phyloP scores from a whole-genome alignment of 2,888 invertebrate genomes.

The Eupithecia exiguata region DNA sequence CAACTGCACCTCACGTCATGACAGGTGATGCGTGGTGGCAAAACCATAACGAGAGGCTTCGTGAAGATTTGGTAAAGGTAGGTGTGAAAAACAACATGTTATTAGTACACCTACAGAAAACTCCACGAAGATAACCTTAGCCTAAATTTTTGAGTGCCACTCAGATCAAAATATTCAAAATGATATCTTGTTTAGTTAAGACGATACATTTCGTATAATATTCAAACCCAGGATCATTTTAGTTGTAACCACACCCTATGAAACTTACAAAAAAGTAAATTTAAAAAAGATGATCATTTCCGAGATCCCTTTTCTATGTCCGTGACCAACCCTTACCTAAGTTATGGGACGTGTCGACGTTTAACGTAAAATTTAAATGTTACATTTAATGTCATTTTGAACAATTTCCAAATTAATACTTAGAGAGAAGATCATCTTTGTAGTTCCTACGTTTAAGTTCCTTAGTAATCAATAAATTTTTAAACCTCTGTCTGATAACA shows the following conservation, averaged over 20 bases:
- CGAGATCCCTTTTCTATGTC: no score
- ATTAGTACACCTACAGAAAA: not conserved
- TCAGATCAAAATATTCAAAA: not conserved
- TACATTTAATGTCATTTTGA: not conserved
- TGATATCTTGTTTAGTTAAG: not conserved
- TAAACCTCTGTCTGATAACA: not conserved
- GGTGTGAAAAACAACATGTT: conserved; percentile 5
- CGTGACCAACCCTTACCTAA: no score
- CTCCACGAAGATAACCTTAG: not conserved
- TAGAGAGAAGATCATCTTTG: not conserved
- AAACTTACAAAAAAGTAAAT: no score
- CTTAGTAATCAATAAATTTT: not conserved
- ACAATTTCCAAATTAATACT: not conserved
- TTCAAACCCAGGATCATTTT: no score
- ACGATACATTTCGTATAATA: no score
- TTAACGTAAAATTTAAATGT: no score
- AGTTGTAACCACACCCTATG: no score
- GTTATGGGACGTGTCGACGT: no score
- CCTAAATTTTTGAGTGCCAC: not conserved
- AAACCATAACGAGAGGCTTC: conserved; percentile 1
- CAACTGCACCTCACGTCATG: conserved; percentile 24
- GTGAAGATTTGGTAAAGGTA: not conserved
- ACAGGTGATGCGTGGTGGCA: conserved; percentile 32
- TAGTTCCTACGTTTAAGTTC: not conserved
- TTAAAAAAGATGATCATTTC: no score